A percentile compares a stretch with the other conserved stretches of the same genome.
phyloP scores from a whole-genome alignment of 1,140 invertebrate species.

The Calosoma granatense region DNA sequence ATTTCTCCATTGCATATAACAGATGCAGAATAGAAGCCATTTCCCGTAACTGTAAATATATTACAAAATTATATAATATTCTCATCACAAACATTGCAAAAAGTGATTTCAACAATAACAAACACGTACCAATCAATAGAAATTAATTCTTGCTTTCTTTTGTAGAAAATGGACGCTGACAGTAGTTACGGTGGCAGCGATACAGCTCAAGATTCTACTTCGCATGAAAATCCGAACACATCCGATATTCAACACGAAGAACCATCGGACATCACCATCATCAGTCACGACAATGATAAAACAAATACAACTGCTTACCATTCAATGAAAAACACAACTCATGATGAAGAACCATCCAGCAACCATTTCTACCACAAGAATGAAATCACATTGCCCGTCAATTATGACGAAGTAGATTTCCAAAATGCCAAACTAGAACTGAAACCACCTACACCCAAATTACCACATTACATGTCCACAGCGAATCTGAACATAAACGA shows the following conservation, averaged over 20 bases:
- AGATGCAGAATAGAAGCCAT: no score
- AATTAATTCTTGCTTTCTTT: conserved; percentile 14
- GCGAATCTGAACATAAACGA: conserved; percentile 33
- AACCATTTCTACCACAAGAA: conserved; percentile 31
- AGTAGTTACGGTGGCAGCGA: conserved; percentile 34
- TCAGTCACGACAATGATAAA: neutral
- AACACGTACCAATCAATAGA: no score
- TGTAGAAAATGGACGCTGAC: conserved; percentile 32
- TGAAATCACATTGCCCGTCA: conserved; percentile 31
- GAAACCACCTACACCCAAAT: conserved; percentile 16
- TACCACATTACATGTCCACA: conserved; percentile 30
- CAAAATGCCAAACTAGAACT: conserved; percentile 15
- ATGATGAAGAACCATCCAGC: neutral
- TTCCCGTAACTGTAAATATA: no score
- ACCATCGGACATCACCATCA: neutral
- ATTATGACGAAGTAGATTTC: conserved; percentile 28
- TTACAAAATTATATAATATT: no score
- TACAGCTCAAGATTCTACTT: conserved; percentile 31
- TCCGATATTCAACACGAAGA: conserved; percentile 7
- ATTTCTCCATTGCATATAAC: no score
- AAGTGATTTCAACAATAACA: no score
- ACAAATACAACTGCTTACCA: neutral
- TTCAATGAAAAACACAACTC: neutral
- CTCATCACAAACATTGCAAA: no score
- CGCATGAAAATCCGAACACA: conserved; percentile 24